Conservation (phyloP, 1,140 invertebrate genomes). For the Euborellia annulipes region DNA sequence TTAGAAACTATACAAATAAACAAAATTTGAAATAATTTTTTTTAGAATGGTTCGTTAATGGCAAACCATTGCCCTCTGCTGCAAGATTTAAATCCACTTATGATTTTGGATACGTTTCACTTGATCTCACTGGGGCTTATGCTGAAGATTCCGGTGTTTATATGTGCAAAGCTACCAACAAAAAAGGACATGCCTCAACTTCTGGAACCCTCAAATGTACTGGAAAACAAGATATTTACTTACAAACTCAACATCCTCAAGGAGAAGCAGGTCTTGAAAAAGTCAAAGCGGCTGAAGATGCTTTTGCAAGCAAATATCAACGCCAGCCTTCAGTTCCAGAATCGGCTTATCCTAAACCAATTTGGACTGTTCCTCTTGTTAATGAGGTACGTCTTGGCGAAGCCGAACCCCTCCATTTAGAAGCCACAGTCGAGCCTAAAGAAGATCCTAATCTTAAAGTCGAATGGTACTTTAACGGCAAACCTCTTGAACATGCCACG, state of each 20-base stretch:
- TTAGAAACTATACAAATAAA: no score
- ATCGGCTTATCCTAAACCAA: slow-evolving; percentile 64
- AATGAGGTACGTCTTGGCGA: slow-evolving; percentile 75
- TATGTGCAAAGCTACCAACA: slow-evolving; percentile 83
- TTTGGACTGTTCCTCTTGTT: slow-evolving; percentile 69
- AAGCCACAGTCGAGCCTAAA: slow-evolving; percentile 87
- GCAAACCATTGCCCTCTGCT: slow-evolving; percentile 60
- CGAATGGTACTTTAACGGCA: slow-evolving; percentile 89
- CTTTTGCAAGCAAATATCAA: slow-evolving; percentile 48
- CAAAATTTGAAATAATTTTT: no score
- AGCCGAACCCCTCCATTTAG: slow-evolving; percentile 76
- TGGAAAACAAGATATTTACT: slow-evolving; percentile 55
- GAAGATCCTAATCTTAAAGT: slow-evolving; percentile 90
- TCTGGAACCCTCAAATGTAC: slow-evolving; percentile 71
- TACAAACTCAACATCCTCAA: slow-evolving; percentile 84
- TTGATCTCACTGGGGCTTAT: slow-evolving; percentile 67
- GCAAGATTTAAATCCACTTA: slow-evolving; percentile 70
- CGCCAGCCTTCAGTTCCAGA: slow-evolving; percentile 48
- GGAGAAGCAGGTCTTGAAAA: slow-evolving; percentile 65
- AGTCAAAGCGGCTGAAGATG: slow-evolving; percentile 69
- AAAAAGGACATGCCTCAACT: slow-evolving; percentile 72
- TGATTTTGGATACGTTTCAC: slow-evolving; percentile 74
- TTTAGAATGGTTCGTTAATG: slow-evolving; percentile 74
- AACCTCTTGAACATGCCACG: slow-evolving; percentile 65
- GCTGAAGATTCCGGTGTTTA: slow-evolving; percentile 82